Conservation (phyloP, 2,113 vertebrate genomes). For the Aleadryas rufinucha region DNA sequence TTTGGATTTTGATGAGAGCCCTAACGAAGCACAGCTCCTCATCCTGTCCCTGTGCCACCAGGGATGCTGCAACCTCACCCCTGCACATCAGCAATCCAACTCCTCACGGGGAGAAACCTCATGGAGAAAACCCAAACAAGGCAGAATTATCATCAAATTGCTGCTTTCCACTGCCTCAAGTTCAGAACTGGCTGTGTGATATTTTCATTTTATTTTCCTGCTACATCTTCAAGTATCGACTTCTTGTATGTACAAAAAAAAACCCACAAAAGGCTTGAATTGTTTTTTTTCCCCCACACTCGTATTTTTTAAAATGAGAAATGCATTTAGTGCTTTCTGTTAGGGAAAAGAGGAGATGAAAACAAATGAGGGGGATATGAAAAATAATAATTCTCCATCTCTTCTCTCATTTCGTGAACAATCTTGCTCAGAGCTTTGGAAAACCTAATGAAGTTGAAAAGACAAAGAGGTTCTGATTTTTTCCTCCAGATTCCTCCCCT, state of each 20-base stretch:
- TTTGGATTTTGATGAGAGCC: background rate
- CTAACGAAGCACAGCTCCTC: background rate
- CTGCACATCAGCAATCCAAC: background rate
- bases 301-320: background rate
- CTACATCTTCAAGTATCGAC: background rate
- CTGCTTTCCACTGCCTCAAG: background rate
- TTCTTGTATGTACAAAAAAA: background rate
- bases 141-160: background rate
- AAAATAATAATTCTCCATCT: background rate
- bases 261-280: background rate
- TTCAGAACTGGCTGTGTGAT: background rate
- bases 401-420: background rate
- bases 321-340: background rate
- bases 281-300: background rate
- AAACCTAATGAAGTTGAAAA: conserved; percentile 26
- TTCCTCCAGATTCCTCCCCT: background rate
- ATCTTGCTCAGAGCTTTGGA: background rate
- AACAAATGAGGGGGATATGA: background rate
- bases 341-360: background rate
- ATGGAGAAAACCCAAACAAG: background rate
- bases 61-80: background rate
- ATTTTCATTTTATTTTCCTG: background rate
- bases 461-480: conserved; percentile 20
- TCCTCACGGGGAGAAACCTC: background rate
- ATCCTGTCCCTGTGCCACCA: background rate